These are phyloP conservation scores for Atrichornis clamosus DNA, from an alignment of 2,113 vertebrate genomes.

Conservation along the genomic window DNA sequence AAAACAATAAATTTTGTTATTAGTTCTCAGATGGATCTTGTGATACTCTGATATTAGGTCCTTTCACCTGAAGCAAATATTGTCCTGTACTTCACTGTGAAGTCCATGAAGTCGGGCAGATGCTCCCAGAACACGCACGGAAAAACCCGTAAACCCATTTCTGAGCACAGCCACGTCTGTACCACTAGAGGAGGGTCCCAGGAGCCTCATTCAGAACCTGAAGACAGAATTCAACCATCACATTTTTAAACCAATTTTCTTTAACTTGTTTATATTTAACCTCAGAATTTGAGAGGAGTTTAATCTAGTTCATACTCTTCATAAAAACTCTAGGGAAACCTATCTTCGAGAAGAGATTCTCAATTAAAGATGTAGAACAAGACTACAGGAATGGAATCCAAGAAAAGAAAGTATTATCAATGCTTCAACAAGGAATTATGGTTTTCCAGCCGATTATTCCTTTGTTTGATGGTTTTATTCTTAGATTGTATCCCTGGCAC, in stretches of 20 bases:
- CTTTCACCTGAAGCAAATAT: not conserved
- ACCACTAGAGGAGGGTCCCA: not conserved
- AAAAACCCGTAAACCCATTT: not conserved
- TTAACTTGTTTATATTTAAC: not conserved
- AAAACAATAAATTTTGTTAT: not conserved
- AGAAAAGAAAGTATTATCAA: not conserved
- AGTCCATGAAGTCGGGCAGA: not conserved
- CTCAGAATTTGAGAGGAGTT: not conserved
- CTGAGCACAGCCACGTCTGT: not conserved
- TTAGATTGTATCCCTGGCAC: not conserved
- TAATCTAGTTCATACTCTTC: not conserved
- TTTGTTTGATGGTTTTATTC: not conserved
- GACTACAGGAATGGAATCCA: not conserved
- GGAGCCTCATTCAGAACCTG: not conserved
- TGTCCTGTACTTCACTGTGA: not conserved
- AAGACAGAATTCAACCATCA: not conserved
- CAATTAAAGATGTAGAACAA: not conserved
- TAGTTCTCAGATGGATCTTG: not conserved
- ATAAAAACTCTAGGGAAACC: not conserved
- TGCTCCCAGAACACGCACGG: rapidly evolving
- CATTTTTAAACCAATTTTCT: not conserved
- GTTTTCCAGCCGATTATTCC: not conserved
- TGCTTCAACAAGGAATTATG: not conserved
- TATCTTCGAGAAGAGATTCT: not conserved
- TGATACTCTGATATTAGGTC: not conserved